A percentile compares a stretch with the other conserved stretches of the same genome.
Conservation (phyloP, 2,888 invertebrate genomes). For the Eudemis profundana region DNA sequence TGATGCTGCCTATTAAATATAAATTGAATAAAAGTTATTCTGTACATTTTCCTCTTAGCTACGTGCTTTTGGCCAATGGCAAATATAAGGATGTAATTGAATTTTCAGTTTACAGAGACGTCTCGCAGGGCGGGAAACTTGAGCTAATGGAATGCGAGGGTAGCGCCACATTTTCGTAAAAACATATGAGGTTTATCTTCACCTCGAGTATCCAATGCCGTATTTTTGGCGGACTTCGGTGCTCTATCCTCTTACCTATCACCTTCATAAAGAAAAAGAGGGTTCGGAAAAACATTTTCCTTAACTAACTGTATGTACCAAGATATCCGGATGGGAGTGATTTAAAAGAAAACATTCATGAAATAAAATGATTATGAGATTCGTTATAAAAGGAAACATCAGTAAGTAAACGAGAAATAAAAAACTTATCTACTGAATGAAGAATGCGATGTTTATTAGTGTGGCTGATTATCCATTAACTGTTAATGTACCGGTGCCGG, state of each 20-base stretch:
- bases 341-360: background rate
- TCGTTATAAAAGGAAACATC: background rate
- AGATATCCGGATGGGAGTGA: background rate
- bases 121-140: constrained; percentile 9
- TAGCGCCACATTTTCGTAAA: constrained; percentile 12
- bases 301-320: background rate
- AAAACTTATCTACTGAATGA: background rate
- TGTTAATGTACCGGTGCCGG: too few relatives aligned
- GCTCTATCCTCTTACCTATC: constrained; percentile 30
- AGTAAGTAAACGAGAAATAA: background rate
- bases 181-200: constrained; percentile 33
- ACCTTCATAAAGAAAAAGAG: constrained; percentile 35
- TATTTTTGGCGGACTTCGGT: constrained; percentile 32
- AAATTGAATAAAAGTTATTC: background rate
- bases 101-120: constrained; percentile 19
- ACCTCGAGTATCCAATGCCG: constrained; percentile 24
- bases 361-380: background rate
- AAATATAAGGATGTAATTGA: constrained; percentile 9
- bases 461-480: too few relatives aligned
- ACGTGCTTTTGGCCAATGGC: background rate
- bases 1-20: background rate
- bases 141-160: constrained; percentile 30
- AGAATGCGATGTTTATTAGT: too few relatives aligned
- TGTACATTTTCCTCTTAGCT: constrained; percentile 1
- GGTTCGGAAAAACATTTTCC: constrained; percentile 27